Percentiles rank a stretch among this genome's conserved stretches.
Evolutionary conservation across 2,797 vertebrate genomes (phyloP).

Genomic region (Pachyuromys duprasi): DNA sequence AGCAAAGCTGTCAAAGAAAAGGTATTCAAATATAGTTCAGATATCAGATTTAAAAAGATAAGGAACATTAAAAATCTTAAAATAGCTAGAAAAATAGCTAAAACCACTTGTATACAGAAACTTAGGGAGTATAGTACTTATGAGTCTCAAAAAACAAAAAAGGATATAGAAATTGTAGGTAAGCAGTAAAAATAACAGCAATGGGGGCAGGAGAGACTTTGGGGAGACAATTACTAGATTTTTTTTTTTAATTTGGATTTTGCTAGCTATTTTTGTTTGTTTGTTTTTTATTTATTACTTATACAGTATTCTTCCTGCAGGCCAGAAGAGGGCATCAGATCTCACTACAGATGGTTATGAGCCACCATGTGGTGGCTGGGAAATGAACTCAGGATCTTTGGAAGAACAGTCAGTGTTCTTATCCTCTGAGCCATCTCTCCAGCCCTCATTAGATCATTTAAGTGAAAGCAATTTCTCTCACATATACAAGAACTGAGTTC

Average conservation of each 20-base stretch:
- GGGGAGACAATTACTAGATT: background rate
- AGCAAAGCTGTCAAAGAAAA: background rate
- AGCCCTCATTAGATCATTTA: background rate
- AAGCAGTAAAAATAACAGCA: background rate
- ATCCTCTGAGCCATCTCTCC: no score
- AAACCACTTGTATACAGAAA: background rate
- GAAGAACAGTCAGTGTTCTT: no score
- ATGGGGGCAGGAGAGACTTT: background rate
- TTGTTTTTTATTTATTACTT: no score
- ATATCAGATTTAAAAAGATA: slow-evolving; percentile 33
- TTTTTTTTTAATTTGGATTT: no score
- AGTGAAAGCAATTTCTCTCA: background rate
- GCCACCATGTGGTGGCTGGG: no score
- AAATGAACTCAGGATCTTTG: no score
- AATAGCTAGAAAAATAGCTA: slow-evolving; percentile 4
- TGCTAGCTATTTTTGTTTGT: no score
- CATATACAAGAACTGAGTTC: background rate
- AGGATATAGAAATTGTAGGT: background rate
- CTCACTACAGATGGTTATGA: no score
- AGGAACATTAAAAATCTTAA: background rate
- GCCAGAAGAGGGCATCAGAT: no score
- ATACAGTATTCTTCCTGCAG: no score
- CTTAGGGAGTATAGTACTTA: background rate
- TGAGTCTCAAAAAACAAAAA: background rate
- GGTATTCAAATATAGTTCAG: background rate